phyloP scores from a whole-genome alignment of 2,888 invertebrate species.

The Cheiracanthium punctorium region DNA sequence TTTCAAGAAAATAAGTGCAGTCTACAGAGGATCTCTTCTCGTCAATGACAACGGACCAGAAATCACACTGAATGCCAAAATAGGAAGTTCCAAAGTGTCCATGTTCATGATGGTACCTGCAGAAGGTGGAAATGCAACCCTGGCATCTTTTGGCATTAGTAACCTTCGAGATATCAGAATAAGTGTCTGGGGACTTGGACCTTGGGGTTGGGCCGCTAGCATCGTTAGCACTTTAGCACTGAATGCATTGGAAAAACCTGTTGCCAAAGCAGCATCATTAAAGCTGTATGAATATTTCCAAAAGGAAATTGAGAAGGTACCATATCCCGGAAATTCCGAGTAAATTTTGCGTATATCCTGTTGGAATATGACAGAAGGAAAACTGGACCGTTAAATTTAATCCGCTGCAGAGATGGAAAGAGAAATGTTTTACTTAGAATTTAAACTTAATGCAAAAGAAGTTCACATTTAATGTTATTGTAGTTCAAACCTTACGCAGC shows the following conservation, averaged over 20 bases:
- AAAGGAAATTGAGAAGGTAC: constrained; percentile 53
- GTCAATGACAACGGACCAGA: constrained; percentile 51
- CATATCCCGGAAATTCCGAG: constrained; percentile 31
- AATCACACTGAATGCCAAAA: constrained; percentile 40
- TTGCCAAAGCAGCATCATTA: constrained; percentile 51
- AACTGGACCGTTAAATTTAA: no score
- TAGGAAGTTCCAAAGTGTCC: constrained; percentile 47
- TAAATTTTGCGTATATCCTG: no score
- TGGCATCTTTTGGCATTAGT: constrained; percentile 52
- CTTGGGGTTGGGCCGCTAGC: constrained; percentile 58
- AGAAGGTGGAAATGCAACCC: constrained; percentile 50
- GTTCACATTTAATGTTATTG: no score
- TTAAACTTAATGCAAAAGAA: no score
- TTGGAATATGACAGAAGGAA: no score
- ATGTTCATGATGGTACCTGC: constrained; percentile 53
- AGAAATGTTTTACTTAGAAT: no score
- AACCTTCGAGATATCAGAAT: constrained; percentile 46
- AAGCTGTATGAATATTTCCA: constrained; percentile 42
- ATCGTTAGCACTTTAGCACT: constrained; percentile 49
- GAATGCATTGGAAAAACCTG: constrained; percentile 59
- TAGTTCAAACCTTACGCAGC: no score
- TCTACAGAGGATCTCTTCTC: constrained; percentile 42
- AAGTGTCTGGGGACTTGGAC: constrained; percentile 49
- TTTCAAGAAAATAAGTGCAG: constrained; percentile 49
- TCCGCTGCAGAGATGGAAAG: no score